Evolutionary conservation across 2,113 vertebrate species (phyloP), one percentile per base, ranked within the genome.

Genomic region (Pterocles burchelli): DNA sequence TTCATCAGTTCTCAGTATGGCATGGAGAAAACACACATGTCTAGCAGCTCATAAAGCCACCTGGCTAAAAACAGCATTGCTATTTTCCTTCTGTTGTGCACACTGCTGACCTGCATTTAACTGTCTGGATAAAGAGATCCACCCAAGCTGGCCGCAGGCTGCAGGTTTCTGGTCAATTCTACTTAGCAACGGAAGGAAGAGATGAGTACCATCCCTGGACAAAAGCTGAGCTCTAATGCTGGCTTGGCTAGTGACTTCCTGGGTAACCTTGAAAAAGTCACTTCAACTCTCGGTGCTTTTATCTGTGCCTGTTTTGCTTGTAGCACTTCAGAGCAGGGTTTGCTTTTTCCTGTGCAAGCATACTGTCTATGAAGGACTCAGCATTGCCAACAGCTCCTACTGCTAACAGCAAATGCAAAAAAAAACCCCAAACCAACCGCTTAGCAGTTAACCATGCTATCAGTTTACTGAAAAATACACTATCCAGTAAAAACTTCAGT

Each of bases 41-140:
- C 85, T 43, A 78, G 58, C 76, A 76, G 52, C 34, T 89, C 80
- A 67, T 66, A 89, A 92, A 87, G 87, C 46, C 70, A 81, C 21
- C 11, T 1, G 0, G 11, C 45, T 31, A 71, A 89, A 93, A 46
- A 0, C 45, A 59, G 46, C 28, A 24, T 45, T 2, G 1, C n/a
- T 70, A 20, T 49, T 57, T 55, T 54, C 17, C 54, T 68, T 36
- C 52, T 38, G 43, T 18, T 81, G 49, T 43, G 25, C 45, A 28
- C 28, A 5, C 21, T 72, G 49, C 75, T 88, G 77, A 81, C 70
- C 88, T 71, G 58, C 83, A 74, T 68, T 89, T 91, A 88, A 82
- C 58, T 66, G 68, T 29, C 36, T 81, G 89, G 63, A 52, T n/a
- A 52, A 63, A 75, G 67, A 79, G 28, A 74, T 65, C 28, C 25